Conservation (phyloP, 64 coral and sea anemone genomes). For the Montipora cactus region DNA sequence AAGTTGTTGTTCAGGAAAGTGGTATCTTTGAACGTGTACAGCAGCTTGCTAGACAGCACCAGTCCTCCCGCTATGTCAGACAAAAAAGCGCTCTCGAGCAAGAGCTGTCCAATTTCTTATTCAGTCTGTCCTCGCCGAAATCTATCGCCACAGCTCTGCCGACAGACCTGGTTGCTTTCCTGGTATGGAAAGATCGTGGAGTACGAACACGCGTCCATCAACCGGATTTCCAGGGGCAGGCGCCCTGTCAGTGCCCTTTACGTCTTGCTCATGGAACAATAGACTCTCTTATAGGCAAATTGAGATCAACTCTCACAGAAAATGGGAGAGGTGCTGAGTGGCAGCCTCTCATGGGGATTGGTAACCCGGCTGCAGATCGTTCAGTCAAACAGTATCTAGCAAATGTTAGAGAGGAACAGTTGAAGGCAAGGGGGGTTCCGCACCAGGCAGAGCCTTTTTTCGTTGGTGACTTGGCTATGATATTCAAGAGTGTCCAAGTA, state of each 20-base stretch:
- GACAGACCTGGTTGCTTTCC: constrained; percentile 29
- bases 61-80: constrained; percentile 37
- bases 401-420: constrained; percentile 23
- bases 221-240: not conserved
- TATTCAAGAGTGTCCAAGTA: constrained; percentile 1
- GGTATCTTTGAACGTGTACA: not conserved
- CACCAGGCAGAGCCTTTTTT: constrained; percentile 3
- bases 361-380: constrained; percentile 16
- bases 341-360: not conserved
- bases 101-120: constrained; percentile 21
- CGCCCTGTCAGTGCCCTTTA: constrained; percentile 20
- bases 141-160: constrained; percentile 18
- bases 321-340: constrained; percentile 29
- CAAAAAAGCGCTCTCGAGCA: constrained; percentile 50
- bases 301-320: not conserved
- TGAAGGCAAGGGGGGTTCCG: constrained; percentile 1
- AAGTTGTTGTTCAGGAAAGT: not conserved
- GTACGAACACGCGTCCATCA: constrained; percentile 46
- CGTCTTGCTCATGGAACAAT: constrained; percentile 52
- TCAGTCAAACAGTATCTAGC: constrained; percentile 19
- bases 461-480: not conserved
- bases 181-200: constrained; percentile 55
- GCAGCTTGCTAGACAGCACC: constrained; percentile 2
- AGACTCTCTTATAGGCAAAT: constrained; percentile 43
- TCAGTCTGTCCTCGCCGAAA: not conserved